phyloP scores from a whole-genome alignment of 2,113 vertebrate genomes.

The Mola mola region DNA sequence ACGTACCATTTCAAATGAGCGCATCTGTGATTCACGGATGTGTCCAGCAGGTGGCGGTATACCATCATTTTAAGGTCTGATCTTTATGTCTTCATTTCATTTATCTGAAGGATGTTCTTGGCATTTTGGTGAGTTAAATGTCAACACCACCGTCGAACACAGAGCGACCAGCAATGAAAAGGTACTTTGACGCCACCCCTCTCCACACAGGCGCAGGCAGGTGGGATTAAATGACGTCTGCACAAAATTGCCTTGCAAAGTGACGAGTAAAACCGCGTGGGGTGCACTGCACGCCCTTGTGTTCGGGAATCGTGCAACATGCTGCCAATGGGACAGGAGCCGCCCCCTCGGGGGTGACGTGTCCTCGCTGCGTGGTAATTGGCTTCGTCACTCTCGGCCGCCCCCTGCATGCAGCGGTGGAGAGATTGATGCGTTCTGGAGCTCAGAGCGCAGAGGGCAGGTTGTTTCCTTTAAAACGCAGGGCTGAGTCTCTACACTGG shows the following conservation, averaged over 20 bases:
- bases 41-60: constrained; percentile 57
- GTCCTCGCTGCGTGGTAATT: constrained; percentile 35
- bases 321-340: constrained; percentile 24
- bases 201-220: no score
- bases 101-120: background rate
- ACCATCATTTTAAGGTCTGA: background rate
- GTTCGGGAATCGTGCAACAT: no score
- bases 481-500: background rate
- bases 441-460: constrained; percentile 10
- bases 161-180: no score
- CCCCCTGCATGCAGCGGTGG: constrained; percentile 34
- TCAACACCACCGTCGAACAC: no score
- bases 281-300: no score
- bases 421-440: constrained; percentile 44
- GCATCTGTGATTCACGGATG: constrained; percentile 5
- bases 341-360: constrained; percentile 14
- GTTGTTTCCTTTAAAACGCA: background rate
- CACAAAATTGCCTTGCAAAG: no score
- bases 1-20: no score
- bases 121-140: no score
- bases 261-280: no score
- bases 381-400: constrained; percentile 25
- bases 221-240: no score
- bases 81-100: background rate
- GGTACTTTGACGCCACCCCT: no score